Evolutionary conservation across 2,113 vertebrate genomes (phyloP), one percentile per base, ranked within the genome.

Genomic region (Rhadina sibilatrix): DNA sequence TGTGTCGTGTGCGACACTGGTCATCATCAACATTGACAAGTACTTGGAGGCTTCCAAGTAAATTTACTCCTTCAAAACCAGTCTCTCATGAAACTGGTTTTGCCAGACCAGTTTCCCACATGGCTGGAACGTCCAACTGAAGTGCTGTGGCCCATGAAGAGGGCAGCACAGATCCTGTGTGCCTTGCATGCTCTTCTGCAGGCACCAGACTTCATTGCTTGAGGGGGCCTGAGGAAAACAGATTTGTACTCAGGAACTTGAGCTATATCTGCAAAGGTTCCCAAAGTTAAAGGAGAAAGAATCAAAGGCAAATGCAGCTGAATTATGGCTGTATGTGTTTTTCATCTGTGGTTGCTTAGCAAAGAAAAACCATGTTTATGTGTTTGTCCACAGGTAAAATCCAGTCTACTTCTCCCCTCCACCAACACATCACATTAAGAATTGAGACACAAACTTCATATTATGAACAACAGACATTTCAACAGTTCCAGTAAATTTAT

Each of bases 141-240:
- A 65, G 40, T 0, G 6, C 42, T 1, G 1, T 9, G 46, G 75
- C 54, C 57, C 37, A 42, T 0, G 0, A n/a, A 65, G 57, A 93
- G 70, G 49, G 40, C 84, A 87, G 70, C 40, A 52, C 40, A 68
- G 57, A 31, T 7, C 28, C 61, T 14, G 16, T 0, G 3, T 50
- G 52, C 35, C 52, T 56, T 24, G 15, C 13, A 27, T 0, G 1
- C 22, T n/a, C 27, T 60, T 70, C 87, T 61, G 49, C 21, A 37
- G 66, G 37, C 57, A 72, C 28, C 38, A 52, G 38, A 19, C 69
- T 75, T 54, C 47, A 15, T 9, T 68, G 40, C 31, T 71, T 46
- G 56, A 82, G 38, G 38, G 20, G 65, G 47, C 16, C 44, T 47
- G 35, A 59, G 38, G 68, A 81, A 95, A 84, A 38, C 24, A 71